Base-by-base conservation (phyloP, 2,113 vertebrate genomes). In the Mastomys natalensis region DNA sequence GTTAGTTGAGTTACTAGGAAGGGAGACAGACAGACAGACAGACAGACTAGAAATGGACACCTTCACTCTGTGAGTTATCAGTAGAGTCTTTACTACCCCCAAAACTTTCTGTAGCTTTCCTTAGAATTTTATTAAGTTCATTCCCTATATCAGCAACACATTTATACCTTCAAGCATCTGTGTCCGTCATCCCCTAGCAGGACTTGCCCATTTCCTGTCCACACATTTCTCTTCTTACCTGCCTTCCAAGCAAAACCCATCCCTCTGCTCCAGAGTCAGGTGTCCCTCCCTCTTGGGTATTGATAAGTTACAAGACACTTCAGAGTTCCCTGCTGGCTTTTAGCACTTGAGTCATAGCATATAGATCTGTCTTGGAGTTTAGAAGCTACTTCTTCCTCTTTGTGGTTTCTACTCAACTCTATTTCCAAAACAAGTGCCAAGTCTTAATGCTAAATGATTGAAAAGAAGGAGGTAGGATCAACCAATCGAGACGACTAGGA, bases 261-360 rank as follows among this genome's bases (percentile, higher is more conserved):
- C 17, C 45, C 2, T 31, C 26, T 51, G 29, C 2, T 43, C 5
- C 26, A 45, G 22, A 86, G 73, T 24, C 17, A 2, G 22, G 4
- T 31, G 4, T 0, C 7, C 60, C 29, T 37, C 5, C 17, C 72
- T 31, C 34, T 24, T 24, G 24, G 29, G 3, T 3, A 31, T 4
- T 5, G 15, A 45, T 7, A 24, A 40, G 22, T 15, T 29, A 34
- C 11, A 34, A 72, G 43, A 40, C 4, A 43, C 9, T 5, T 81
- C 48, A 51, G 24, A 92, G 10, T 31, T 8, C 3, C 48, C 22
- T 4, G 13, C 5, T 62, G 48, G 5, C 40, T 58, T 34, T 76
- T 0, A 1, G 5, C 29, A 62, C 10, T 43, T 0, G 0, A 7
- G 4, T 1, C 45, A 62, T 5, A 24, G 77, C 7, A 3, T 2